Percentiles rank a stretch among this genome's conserved stretches.
Evolutionary conservation across 2,113 vertebrate genomes (phyloP).

Genomic region (Mus spicilegus): DNA sequence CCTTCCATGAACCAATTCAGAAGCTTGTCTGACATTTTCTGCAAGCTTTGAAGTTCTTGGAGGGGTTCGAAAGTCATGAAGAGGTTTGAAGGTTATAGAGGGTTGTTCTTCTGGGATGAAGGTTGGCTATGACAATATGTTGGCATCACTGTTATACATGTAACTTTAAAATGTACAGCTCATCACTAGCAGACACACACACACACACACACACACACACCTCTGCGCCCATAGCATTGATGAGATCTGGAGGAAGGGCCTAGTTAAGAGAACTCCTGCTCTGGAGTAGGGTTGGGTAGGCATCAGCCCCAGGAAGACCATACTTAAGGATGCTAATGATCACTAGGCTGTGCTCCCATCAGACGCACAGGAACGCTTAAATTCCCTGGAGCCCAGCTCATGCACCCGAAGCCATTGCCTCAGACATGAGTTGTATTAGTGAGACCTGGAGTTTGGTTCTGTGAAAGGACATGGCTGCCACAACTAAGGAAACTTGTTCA

Average conservation of each 20-base stretch:
- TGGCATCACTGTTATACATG: rapidly evolving
- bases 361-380: neutral
- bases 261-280: neutral
- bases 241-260: neutral
- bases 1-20: no score
- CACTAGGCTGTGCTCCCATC: neutral
- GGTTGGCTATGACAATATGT: neutral
- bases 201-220: rapidly evolving
- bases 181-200: rapidly evolving
- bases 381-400: neutral
- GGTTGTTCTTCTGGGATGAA: neutral
- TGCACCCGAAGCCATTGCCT: neutral
- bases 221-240: neutral
- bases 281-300: rapidly evolving
- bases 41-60: neutral
- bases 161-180: neutral
- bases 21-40: neutral
- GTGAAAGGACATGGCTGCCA: neutral
- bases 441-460: neutral
- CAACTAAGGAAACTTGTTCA: rapidly evolving
- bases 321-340: no score
- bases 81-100: neutral
- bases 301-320: neutral
- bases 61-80: neutral
- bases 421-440: neutral